Percentiles rank a stretch among this genome's conserved stretches.
phyloP scores from a whole-genome alignment of 92 coral and sea anemone genomes.

The Heteractis magnifica region DNA sequence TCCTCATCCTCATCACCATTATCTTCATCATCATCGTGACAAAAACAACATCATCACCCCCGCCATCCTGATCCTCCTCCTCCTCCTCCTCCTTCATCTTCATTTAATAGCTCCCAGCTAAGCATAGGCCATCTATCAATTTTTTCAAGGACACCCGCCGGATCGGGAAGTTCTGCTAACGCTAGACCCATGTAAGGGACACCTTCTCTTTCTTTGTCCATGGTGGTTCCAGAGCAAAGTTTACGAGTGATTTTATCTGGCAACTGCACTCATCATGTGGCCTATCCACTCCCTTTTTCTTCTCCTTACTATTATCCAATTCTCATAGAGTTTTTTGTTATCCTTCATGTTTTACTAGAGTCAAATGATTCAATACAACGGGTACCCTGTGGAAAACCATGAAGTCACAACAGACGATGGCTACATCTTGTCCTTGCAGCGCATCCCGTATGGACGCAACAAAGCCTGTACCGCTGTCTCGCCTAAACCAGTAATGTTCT shows the following conservation, averaged over 20 bases:
- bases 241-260: no score
- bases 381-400: conserved; percentile 86
- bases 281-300: no score
- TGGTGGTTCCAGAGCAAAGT: no score
- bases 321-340: no score
- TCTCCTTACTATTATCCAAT: no score
- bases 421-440: conserved; percentile 70
- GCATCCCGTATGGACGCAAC: conserved; percentile 71
- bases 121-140: neutral
- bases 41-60: neutral
- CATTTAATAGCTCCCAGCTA: neutral
- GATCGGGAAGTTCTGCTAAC: no score
- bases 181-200: no score
- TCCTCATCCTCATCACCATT: neutral
- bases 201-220: no score
- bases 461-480: conserved; percentile 24
- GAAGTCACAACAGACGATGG: conserved; percentile 80
- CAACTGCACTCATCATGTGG: no score
- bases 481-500: conserved; percentile 60
- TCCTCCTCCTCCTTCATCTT: neutral
- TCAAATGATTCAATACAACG: conserved; percentile 73
- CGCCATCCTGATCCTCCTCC: neutral
- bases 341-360: conserved; percentile 34
- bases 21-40: neutral
- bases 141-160: no score